These are phyloP conservation scores for Asarcornis scutulata DNA, from an alignment of 2,113 vertebrate species.

Conservation along the genomic window DNA sequence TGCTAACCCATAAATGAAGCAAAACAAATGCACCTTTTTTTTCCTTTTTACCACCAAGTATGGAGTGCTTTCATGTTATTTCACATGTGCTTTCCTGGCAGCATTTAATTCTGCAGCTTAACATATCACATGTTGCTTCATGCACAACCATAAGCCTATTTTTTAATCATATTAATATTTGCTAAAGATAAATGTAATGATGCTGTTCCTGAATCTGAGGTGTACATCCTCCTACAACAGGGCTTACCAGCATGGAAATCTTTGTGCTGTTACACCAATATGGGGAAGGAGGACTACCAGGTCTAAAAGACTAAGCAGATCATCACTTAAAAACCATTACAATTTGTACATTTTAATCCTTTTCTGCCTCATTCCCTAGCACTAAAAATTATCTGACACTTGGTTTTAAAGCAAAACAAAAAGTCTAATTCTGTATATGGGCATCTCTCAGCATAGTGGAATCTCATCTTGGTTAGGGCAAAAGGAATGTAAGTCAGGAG, in stretches of 20 bases:
- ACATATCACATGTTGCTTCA: background rate
- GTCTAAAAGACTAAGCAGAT: no score
- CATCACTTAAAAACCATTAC: no score
- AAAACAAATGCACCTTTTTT: background rate
- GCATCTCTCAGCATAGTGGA: background rate
- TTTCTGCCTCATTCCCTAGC: no score
- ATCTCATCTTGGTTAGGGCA: background rate
- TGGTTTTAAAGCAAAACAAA: no score
- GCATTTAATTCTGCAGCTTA: background rate
- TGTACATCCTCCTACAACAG: no score
- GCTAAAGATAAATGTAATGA: background rate
- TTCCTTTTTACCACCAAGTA: background rate
- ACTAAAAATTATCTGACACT: no score
- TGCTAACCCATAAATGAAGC: background rate
- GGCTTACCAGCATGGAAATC: no score
- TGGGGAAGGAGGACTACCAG: no score
- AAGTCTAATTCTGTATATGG: background rate
- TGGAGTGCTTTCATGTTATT: background rate
- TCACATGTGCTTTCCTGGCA: background rate
- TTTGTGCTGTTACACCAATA: no score
- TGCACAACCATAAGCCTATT: background rate
- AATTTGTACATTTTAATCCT: no score
- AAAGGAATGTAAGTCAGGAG: background rate
- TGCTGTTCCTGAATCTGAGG: background rate
- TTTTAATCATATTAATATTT: background rate